Evolutionary conservation across 2,888 invertebrate species (phyloP).

Genomic region (Synergus umbraculus): DNA sequence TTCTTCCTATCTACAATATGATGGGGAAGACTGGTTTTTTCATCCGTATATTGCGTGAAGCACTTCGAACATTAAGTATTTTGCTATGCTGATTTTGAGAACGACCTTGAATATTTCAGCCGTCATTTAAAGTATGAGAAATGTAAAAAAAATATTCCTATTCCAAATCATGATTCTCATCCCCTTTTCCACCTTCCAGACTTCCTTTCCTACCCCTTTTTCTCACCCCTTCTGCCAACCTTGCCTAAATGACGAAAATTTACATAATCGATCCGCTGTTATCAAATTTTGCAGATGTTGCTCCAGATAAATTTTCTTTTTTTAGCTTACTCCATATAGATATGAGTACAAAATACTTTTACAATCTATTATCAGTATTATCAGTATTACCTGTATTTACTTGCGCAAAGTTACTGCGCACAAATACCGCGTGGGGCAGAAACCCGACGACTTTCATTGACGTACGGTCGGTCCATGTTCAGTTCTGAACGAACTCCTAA

Average conservation of each 20-base stretch:
- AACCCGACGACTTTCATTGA: conserved; percentile 1
- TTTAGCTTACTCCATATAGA: neutral
- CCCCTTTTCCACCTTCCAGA: no score
- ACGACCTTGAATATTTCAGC: neutral
- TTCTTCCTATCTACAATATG: conserved; percentile 1
- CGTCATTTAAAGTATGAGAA: neutral
- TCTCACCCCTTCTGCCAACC: no score
- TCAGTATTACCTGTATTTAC: neutral
- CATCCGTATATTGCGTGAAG: conserved; percentile 2
- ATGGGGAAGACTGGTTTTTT: conserved; percentile 1
- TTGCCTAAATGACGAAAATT: no score
- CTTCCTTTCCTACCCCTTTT: no score
- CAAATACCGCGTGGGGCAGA: neutral
- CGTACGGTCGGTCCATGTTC: conserved; percentile 1
- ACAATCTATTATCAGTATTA: neutral
- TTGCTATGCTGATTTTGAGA: neutral
- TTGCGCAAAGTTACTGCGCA: neutral
- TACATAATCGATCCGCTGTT: neutral
- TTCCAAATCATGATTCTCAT: no score
- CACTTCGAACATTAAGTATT: neutral
- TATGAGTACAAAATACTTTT: neutral
- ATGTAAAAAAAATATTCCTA: neutral
- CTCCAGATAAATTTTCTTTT: neutral
- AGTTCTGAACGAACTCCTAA: conserved; percentile 7
- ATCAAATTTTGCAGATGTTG: neutral